Evolutionary conservation across 2,888 invertebrate genomes (phyloP).

Genomic region (Unio pictorum): DNA sequence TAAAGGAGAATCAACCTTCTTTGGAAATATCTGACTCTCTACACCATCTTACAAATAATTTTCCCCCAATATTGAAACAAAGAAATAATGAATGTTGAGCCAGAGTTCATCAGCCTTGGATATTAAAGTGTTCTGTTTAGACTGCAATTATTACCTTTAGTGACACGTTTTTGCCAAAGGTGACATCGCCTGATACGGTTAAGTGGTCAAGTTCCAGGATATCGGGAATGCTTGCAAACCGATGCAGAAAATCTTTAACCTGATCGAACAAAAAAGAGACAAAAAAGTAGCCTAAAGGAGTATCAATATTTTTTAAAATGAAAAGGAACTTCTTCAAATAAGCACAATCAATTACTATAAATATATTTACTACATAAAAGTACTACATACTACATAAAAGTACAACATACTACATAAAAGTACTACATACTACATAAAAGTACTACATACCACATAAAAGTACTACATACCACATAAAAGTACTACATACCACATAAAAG

Average conservation of each 20-base stretch:
- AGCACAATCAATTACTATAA: not conserved
- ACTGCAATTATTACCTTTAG: constrained; percentile 80
- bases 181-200: constrained; percentile 99
- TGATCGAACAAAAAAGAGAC: constrained; percentile 48
- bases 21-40: too few species aligned
- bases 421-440: not conserved
- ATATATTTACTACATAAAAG: too few species aligned
- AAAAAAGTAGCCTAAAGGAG: not conserved
- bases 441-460: not conserved
- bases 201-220: constrained; percentile 97
- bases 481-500: not conserved
- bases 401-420: not conserved
- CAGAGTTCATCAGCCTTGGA: too few species aligned
- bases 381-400: not conserved
- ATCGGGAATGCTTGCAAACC: constrained; percentile 97
- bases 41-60: too few species aligned
- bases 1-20: too few species aligned
- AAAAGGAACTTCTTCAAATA: not conserved
- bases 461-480: not conserved
- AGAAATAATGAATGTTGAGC: too few species aligned
- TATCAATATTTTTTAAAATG: not conserved
- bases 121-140: too few species aligned
- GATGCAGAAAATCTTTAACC: constrained; percentile 92
- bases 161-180: constrained; percentile 94
- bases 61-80: too few species aligned